Evolutionary conservation across 2,113 vertebrate genomes (phyloP), one percentile per base, ranked within the genome.

Genomic region (Labeo rohita): DNA sequence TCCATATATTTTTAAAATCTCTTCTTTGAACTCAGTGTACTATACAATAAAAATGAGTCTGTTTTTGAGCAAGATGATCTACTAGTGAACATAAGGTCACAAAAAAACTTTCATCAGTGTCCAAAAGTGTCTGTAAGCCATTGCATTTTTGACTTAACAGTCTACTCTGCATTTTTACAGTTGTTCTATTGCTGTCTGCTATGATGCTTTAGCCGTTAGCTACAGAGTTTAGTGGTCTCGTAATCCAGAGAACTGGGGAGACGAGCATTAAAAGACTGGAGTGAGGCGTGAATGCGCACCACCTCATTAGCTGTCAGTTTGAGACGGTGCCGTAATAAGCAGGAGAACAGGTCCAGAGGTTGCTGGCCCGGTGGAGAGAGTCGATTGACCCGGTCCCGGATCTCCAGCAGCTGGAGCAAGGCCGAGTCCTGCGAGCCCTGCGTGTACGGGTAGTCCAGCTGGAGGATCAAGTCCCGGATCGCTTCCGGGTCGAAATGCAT

Each of bases 401-500:
- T 97, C 93, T 99, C 98, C 81, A 99, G 90, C 36, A 99, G 94
- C 88, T 98, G 98, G 88, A 99, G 94, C 93, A 98, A 96, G 13
- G 98, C 98, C 0, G 97, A 97, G 92, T 99, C 97, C 93, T 98
- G 98, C 34, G 97, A 99, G 81, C 98, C 97, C 94, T 97, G 97
- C 85, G 98, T 98, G n/a, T 98, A 98, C 2, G 98, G 97, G 93
- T 99, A 99, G 93, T 99, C 98, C 94, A 99, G 93, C 92, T 99
- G 98, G 88, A 99, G 94, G 87, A 99, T 99, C 92, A 99, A 93
- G 92, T 99, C 98, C 72, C 98, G 96, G 50, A 99, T 99, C 0
- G 98, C 97, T 84, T 99, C 98, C 0, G 98, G 97, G 92, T 99
- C 97, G 43, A 99, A 99, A 93, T 98, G 97, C 98, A 99, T 99